Conservation (phyloP, 1,140 invertebrate genomes). For the Drosophila melanica region DNA sequence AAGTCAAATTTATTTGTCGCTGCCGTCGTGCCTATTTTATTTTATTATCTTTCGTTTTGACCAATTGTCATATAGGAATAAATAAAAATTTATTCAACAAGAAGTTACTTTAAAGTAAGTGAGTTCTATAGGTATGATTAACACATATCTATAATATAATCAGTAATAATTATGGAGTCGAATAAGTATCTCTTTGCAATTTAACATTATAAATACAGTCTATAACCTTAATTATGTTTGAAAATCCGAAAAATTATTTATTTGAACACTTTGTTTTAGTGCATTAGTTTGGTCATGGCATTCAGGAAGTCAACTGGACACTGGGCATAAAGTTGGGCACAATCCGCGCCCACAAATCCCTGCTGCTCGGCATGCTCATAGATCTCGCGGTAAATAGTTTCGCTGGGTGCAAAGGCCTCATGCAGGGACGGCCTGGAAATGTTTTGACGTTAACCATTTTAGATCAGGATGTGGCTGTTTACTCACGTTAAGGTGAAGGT, state of each 20-base stretch:
- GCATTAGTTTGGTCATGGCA: conserved; percentile 58
- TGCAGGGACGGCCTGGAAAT: conserved; percentile 72
- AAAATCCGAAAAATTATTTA: background rate
- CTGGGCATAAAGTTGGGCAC: conserved; percentile 55
- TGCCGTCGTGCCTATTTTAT: too few species aligned
- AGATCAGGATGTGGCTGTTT: background rate
- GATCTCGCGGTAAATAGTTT: conserved; percentile 52
- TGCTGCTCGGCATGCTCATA: conserved; percentile 71
- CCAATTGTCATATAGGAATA: too few species aligned
- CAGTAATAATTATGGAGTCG: too few species aligned
- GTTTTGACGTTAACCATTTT: background rate
- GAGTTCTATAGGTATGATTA: too few species aligned
- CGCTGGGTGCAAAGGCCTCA: conserved; percentile 62
- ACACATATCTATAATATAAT: too few species aligned
- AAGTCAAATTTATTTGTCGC: too few species aligned
- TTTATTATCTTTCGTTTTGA: too few species aligned
- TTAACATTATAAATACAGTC: too few species aligned
- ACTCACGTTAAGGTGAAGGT: conserved; percentile 79
- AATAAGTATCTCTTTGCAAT: too few species aligned
- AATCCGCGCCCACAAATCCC: conserved; percentile 63
- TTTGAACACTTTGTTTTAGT: conserved; percentile 11
- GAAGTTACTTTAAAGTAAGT: too few species aligned
- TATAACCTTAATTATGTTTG: background rate
- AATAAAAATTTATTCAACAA: too few species aligned
- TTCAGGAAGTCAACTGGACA: conserved; percentile 64